phyloP scores from a whole-genome alignment of 2,888 invertebrate genomes.

The Alviniconcha strummeri region DNA sequence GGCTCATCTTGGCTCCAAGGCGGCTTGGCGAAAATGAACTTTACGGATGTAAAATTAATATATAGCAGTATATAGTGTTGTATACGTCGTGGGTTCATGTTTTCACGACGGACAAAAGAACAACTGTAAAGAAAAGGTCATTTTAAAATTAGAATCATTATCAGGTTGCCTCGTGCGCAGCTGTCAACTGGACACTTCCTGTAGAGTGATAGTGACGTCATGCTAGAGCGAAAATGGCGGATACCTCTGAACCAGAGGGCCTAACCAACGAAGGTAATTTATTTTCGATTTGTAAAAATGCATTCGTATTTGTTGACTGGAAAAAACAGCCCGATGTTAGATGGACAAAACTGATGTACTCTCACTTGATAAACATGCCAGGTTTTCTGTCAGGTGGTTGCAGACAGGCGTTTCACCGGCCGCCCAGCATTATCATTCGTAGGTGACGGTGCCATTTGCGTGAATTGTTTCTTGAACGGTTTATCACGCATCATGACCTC shows the following conservation, averaged over 20 bases:
- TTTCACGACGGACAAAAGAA: too few species aligned
- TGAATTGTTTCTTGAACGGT: neutral
- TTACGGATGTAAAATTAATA: too few species aligned
- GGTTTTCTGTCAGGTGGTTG: neutral
- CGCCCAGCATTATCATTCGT: neutral
- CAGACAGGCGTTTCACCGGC: slow-evolving; percentile 12
- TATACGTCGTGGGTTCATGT: too few species aligned
- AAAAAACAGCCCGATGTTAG: slow-evolving; percentile 5
- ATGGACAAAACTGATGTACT: neutral
- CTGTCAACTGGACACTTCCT: slow-evolving; percentile 35
- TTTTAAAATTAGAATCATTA: neutral
- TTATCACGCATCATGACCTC: neutral
- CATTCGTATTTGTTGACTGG: neutral
- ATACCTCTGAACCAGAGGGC: slow-evolving; percentile 40
- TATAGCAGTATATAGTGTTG: too few species aligned
- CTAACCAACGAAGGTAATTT: slow-evolving; percentile 38
- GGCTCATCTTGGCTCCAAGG: too few species aligned
- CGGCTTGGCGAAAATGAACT: too few species aligned
- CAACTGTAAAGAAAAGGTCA: too few species aligned
- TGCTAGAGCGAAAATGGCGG: slow-evolving; percentile 45
- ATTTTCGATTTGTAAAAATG: neutral
- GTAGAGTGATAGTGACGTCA: slow-evolving; percentile 42
- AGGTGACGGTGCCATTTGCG: neutral
- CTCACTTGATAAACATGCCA: too few species aligned
- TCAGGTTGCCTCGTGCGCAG: slow-evolving; percentile 24